Conservation (phyloP, 2,113 vertebrate genomes). For the Apus apus region DNA sequence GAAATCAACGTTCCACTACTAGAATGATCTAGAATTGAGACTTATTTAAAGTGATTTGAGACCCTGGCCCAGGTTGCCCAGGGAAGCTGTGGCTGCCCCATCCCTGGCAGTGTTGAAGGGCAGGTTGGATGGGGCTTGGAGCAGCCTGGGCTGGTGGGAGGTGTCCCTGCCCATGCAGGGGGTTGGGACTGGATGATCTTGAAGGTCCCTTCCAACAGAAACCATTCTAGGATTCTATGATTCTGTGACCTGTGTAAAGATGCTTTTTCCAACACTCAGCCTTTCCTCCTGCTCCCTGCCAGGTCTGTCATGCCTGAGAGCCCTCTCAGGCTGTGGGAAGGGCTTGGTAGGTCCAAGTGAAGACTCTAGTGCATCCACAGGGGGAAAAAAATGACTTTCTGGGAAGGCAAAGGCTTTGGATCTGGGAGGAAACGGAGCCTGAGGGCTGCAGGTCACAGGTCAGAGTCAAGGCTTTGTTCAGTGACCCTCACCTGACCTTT, state of each 20-base stretch:
- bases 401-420: neutral
- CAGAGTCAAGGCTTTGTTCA: neutral
- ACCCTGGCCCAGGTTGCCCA: no score
- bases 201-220: no score
- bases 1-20: neutral
- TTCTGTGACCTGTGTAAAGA: neutral
- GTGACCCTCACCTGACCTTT: no score
- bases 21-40: neutral
- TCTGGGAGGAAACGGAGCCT: neutral
- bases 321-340: neutral
- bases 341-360: neutral
- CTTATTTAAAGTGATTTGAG: neutral
- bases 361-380: neutral
- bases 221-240: no score
- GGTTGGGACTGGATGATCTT: no score
- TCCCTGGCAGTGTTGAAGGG: no score
- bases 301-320: accelerated
- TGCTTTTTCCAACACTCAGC: neutral
- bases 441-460: neutral
- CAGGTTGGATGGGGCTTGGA: no score
- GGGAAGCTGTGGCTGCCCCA: no score
- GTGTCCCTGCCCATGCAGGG: no score
- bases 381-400: neutral
- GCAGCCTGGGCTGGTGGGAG: no score
- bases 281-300: neutral